Percentiles rank a stretch among this genome's conserved stretches.
Evolutionary conservation across 2,888 invertebrate species (phyloP).

Genomic region (Cephus sareptanus): DNA sequence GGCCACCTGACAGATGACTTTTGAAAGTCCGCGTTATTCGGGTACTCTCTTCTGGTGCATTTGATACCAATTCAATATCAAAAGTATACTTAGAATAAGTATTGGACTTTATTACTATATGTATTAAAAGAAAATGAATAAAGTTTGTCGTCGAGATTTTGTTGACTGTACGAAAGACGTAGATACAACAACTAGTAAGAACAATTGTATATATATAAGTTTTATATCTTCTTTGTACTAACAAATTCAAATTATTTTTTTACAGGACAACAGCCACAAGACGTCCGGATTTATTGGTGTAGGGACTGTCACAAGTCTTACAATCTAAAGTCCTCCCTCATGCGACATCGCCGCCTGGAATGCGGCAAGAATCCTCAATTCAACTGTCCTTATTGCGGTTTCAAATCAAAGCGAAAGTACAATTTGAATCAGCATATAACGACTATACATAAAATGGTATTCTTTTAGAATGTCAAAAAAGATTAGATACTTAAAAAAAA

Average conservation of each 20-base stretch:
- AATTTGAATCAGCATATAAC: constrained; percentile 19
- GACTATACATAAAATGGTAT: constrained; percentile 1
- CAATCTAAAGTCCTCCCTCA: constrained; percentile 45
- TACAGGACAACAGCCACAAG: background rate
- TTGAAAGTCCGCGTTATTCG: background rate
- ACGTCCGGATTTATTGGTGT: constrained; percentile 22
- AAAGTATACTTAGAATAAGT: background rate
- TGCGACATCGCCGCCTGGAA: constrained; percentile 43
- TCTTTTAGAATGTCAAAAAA: background rate
- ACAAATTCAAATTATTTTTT: background rate
- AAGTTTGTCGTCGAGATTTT: background rate
- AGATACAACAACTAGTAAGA: background rate
- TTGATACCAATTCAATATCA: background rate
- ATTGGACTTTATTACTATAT: background rate
- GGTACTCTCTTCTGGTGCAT: background rate
- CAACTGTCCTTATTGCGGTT: constrained; percentile 26
- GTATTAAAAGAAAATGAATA: background rate
- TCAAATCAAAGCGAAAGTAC: constrained; percentile 23
- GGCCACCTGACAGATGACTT: background rate
- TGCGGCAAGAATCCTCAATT: constrained; percentile 41
- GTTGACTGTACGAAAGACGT: background rate
- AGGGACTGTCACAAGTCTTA: constrained; percentile 45
- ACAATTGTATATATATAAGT: background rate
- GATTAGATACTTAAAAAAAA: background rate
- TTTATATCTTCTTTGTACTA: background rate